These are phyloP conservation scores for Emmelina monodactyla DNA, from an alignment of 2,888 invertebrate genomes.

Conservation along the genomic window DNA sequence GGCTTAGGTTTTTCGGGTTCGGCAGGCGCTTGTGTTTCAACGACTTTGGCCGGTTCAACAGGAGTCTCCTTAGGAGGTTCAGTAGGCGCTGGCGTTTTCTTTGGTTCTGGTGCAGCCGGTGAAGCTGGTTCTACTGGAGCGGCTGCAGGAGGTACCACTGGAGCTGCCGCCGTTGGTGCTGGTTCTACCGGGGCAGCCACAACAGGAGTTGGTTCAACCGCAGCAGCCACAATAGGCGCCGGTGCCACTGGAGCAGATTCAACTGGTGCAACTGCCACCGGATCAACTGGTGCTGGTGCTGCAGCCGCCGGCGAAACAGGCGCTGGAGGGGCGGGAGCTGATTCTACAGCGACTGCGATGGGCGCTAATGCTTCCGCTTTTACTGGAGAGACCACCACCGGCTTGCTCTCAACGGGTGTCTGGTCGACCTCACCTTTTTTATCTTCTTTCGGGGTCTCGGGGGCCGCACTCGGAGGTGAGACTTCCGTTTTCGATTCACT, in stretches of 20 bases:
- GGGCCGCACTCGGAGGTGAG: too few species aligned
- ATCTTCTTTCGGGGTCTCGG: background rate
- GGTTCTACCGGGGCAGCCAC: slow-evolving; percentile 15
- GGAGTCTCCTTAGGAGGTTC: slow-evolving; percentile 9
- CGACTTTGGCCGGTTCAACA: slow-evolving; percentile 11
- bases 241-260: slow-evolving; percentile 2
- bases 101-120: slow-evolving; percentile 9
- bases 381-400: background rate
- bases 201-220: slow-evolving; percentile 10
- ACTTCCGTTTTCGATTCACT: background rate
- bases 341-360: background rate
- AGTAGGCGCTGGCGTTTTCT: slow-evolving; percentile 9
- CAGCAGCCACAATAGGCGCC: slow-evolving; percentile 13
- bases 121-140: slow-evolving; percentile 10
- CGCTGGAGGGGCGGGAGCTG: background rate
- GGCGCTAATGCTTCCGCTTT: background rate
- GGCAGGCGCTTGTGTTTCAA: slow-evolving; percentile 9
- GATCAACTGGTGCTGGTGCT: slow-evolving; percentile 13
- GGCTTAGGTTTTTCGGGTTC: slow-evolving; percentile 11
- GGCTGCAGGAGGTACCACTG: slow-evolving; percentile 17
- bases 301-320: slow-evolving; percentile 8
- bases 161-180: slow-evolving; percentile 12
- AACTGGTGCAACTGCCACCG: slow-evolving; percentile 9
- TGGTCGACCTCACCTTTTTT: background rate
- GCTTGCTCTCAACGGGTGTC: background rate